Conservation (phyloP, 2,113 vertebrate species). For the Seriola rivoliana region DNA sequence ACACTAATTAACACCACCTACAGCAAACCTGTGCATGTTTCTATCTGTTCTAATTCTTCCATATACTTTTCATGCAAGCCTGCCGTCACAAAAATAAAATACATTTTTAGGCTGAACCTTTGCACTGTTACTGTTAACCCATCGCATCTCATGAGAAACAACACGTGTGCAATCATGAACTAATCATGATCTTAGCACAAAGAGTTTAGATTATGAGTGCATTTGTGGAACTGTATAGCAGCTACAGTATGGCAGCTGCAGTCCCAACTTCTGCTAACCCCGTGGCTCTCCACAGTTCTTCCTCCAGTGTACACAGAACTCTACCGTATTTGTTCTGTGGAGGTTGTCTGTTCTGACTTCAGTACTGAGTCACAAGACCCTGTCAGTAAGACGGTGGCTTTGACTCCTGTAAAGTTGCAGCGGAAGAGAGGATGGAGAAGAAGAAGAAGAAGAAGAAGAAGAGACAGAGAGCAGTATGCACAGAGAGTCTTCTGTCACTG, state of each 20-base stretch:
- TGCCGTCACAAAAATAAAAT: not conserved
- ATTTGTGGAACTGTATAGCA: not conserved
- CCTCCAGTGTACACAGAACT: slow-evolving; percentile 19
- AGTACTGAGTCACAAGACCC: slow-evolving; percentile 61
- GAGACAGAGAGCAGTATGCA: slow-evolving; percentile 53
- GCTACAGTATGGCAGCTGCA: not conserved
- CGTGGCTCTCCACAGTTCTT: slow-evolving; percentile 7
- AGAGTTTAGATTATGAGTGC: not conserved
- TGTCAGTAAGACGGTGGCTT: slow-evolving; percentile 58
- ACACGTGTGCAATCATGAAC: not conserved
- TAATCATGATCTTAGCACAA: not conserved
- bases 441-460: slow-evolving; percentile 9
- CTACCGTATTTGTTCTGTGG: slow-evolving; percentile 32
- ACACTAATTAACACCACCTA: not conserved
- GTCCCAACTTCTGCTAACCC: slow-evolving; percentile 24
- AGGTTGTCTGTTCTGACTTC: slow-evolving; percentile 39
- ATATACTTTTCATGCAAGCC: not conserved
- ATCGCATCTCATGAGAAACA: not conserved
- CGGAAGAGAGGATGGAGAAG: slow-evolving; percentile 41
- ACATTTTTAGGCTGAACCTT: not conserved
- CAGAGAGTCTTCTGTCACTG: slow-evolving; percentile 65
- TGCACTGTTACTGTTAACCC: not conserved
- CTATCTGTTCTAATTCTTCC: not conserved
- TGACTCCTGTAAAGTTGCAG: slow-evolving; percentile 60
- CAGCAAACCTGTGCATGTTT: not conserved